Evolutionary conservation across 2,113 vertebrate genomes (phyloP).

Genomic region (Lycaon pictus): DNA sequence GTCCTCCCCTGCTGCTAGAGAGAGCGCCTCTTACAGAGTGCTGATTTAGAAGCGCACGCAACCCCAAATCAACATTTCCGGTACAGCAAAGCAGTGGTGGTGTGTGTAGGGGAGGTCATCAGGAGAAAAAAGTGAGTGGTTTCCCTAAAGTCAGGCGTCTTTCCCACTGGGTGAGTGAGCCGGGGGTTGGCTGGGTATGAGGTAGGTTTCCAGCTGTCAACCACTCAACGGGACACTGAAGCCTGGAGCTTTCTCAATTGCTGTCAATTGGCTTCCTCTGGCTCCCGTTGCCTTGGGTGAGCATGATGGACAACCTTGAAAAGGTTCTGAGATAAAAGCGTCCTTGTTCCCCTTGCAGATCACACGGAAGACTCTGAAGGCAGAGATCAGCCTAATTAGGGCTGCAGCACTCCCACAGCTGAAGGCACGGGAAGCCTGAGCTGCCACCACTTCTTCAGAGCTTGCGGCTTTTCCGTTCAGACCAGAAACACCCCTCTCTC

Average conservation of each 20-base stretch:
- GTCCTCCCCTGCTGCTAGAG: background rate
- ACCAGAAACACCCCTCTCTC: background rate
- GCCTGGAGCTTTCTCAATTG: background rate
- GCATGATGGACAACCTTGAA: background rate
- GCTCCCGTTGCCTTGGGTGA: background rate
- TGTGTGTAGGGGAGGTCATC: background rate
- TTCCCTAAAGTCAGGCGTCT: background rate
- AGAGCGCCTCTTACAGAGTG: background rate
- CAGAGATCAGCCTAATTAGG: background rate
- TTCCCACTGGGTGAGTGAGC: background rate
- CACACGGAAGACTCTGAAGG: background rate
- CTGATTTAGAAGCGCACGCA: background rate
- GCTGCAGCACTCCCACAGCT: background rate
- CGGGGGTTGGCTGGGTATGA: background rate
- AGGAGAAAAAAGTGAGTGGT: background rate
- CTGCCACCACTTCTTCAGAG: background rate
- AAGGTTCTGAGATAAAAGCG: slow-evolving; percentile 46
- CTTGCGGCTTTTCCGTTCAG: background rate
- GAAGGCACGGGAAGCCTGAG: background rate
- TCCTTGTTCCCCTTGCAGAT: background rate
- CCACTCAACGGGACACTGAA: background rate
- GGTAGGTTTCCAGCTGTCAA: background rate
- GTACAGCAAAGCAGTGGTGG: background rate
- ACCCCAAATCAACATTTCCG: background rate
- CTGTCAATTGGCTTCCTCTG: slow-evolving; percentile 12